Evolutionary conservation across 2,797 vertebrate genomes (phyloP), one percentile per base, ranked within the genome.

Genomic region (Sebastes goodei): DNA sequence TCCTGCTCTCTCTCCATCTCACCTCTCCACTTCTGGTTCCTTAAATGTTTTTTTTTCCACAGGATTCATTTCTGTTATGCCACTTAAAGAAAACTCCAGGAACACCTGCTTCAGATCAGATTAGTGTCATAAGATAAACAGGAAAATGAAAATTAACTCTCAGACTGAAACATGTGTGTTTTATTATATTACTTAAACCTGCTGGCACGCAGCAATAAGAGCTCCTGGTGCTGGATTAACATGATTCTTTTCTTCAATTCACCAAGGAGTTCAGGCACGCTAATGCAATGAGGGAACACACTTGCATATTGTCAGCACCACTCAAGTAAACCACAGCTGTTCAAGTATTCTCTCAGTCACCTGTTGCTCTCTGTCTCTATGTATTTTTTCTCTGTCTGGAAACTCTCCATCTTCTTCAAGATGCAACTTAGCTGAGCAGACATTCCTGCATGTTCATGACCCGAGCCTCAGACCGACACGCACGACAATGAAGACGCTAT

Each of bases 101-200:
- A 87, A 82, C 89, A 93, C 88, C 86, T 93, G 90, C 79, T 84
- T 83, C 49, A 64, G 33, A 88, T 89, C 80, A 88, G 83, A 89
- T 91, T 74, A 80, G 74, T 64, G 61, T 85, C 74, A 71, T 49
- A 69, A 81, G 70, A 86, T 65, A 82, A 82, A 89, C 33, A 82
- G 78, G 74, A 83, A 88, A 71, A 23, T 27, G 11, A 76, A 78
- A 81, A 86, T 79, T 74, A 84, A 86, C 77, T 85, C 46, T 53
- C 53, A 83, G 33, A 88, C 80, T 76, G 42, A 61, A 27, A 65
- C 87, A 92, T 76, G 72, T 92, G 92, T 66, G 33, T 76, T 86
- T 88, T 59, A 87, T 90, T 89, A 81, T 17, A 25, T 9, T 49
- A 49, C 4, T 49, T 2, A 25, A 87, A 78, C 42, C 21, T 76